phyloP scores from a whole-genome alignment of 1,140 invertebrate genomes.

The Polypedilum vanderplanki region DNA sequence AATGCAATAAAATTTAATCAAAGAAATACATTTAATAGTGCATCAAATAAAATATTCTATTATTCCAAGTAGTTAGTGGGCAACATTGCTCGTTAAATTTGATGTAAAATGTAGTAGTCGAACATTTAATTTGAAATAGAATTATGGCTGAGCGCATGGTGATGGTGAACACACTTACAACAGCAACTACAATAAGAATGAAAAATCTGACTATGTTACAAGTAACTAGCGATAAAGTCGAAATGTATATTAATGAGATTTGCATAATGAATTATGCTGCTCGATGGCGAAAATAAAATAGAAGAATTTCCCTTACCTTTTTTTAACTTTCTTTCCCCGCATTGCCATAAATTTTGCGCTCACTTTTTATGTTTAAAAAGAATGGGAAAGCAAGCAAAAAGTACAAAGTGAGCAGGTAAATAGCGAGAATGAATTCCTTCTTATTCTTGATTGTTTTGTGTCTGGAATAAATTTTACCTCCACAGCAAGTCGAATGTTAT shows the following conservation, averaged over 20 bases:
- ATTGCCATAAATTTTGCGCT: background rate
- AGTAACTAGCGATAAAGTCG: slow-evolving; percentile 23
- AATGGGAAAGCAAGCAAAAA: background rate
- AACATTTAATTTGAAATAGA: slow-evolving; percentile 23
- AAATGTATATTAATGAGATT: slow-evolving; percentile 23
- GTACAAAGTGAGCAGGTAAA: background rate
- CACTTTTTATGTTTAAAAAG: background rate
- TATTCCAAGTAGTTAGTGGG: no score
- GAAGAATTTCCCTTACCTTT: background rate
- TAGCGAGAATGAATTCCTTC: background rate
- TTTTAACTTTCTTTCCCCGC: background rate
- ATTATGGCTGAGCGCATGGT: background rate
- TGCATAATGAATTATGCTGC: slow-evolving; percentile 28
- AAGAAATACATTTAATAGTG: no score
- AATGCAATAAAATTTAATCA: no score
- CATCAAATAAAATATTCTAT: no score
- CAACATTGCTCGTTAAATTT: background rate
- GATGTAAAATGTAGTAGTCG: background rate
- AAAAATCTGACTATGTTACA: slow-evolving; percentile 14
- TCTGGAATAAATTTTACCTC: slow-evolving; percentile 13
- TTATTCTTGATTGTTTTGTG: slow-evolving; percentile 15
- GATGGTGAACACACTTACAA: background rate
- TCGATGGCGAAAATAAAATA: background rate
- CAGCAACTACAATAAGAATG: slow-evolving; percentile 8
- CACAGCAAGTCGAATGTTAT: background rate